phyloP scores from a whole-genome alignment of 1,140 invertebrate genomes.

The Nymphalis io region DNA sequence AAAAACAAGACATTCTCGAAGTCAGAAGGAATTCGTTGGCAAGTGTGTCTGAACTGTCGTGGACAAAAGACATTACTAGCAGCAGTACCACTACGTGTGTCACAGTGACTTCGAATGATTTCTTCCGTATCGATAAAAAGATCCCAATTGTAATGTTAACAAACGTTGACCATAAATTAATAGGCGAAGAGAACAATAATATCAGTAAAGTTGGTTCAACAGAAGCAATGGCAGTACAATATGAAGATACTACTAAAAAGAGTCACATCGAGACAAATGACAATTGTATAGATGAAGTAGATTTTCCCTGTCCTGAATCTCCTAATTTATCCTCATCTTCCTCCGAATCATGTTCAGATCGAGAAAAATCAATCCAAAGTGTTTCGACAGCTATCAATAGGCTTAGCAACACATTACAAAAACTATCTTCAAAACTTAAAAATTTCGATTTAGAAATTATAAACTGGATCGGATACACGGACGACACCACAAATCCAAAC shows the following conservation, averaged over 20 bases:
- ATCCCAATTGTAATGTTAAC: conserved; percentile 51
- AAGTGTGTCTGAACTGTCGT: conserved; percentile 47
- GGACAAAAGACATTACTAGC: conserved; percentile 64
- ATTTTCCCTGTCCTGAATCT: background rate
- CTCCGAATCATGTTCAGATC: background rate
- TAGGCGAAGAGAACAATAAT: conserved; percentile 25
- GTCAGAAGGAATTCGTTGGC: conserved; percentile 16
- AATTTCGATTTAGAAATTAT: conserved; percentile 51
- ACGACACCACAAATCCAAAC: conserved; percentile 24
- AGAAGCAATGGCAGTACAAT: background rate
- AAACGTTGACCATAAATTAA: conserved; percentile 32
- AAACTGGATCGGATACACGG: conserved; percentile 46
- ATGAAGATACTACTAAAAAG: background rate
- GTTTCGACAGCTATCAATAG: conserved; percentile 13
- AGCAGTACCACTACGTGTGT: conserved; percentile 55
- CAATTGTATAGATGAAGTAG: background rate
- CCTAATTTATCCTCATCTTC: conserved; percentile 9
- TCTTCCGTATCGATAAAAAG: conserved; percentile 58
- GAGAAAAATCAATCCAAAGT: conserved; percentile 3
- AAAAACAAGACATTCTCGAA: background rate
- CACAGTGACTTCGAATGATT: conserved; percentile 53
- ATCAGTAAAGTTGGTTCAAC: conserved; percentile 3
- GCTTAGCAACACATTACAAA: conserved; percentile 40
- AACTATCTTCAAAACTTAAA: conserved; percentile 44
- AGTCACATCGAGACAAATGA: background rate